Evolutionary conservation across 1,140 invertebrate genomes (phyloP), one percentile per base, ranked within the genome.

Genomic region (Atopsyche davidsoni): DNA sequence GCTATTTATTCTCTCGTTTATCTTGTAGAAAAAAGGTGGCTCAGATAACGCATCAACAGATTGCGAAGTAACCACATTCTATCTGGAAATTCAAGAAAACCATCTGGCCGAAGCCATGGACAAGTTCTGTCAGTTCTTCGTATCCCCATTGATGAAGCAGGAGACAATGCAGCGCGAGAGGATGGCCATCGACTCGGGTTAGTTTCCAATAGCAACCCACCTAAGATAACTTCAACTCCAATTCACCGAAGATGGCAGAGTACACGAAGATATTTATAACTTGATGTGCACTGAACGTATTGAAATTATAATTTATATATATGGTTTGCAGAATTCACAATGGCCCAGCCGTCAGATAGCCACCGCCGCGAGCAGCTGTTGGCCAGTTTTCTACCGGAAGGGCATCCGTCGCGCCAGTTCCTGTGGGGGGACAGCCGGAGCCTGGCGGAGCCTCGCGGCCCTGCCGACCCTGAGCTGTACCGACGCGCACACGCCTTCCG

Each of bases 111-210:
- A 81, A 28, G 82, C 82, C 1, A 71, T 94, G 59, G 87, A 93
- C 64, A 85, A 86, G 58, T 96, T 96, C 75, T 82, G 89, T 32
- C 87, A 95, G 62, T 89, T 95, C 72, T 94, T 97, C 66, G 85
- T 89, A 14, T 77, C 79, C 31, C 94, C 94, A 2, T 68, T 95
- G 23, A 90, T 96, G 81, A 84, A 82, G 61, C 77, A 83, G 61
- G 85, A 88, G 53, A 83, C 90, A 0, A 95, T 95, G 74, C 80
- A 86, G 35, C 76, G 91, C 19, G 93, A 97, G 73, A 76, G 92
- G n/a, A 87, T 92, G 67, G 86, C 92, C 1, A 87, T 97, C 3
- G 87, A 96, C 65, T 94, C 90, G 10, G 91, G 86, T 87, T 64
- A 58, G 10, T 41, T 11, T 7, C 7, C n/a, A 28, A 28, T n/a